Evolutionary conservation across 2,113 vertebrate species (phyloP).

Genomic region (Gnathonemus longibarbis): DNA sequence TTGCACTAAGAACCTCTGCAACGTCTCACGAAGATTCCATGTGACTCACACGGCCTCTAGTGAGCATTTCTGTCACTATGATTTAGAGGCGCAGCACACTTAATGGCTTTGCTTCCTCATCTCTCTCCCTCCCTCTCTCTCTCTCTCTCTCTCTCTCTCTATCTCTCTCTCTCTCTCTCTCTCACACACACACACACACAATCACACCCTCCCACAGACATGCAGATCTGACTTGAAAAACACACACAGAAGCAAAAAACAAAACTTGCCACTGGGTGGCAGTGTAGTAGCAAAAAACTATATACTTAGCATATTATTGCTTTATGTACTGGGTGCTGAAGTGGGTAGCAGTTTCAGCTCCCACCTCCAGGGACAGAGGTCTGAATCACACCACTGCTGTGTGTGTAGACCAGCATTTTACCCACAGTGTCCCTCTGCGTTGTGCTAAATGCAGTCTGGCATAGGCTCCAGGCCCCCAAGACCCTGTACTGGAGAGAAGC

Average conservation of each 20-base stretch:
- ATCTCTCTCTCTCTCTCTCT: no score
- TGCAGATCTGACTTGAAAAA: background rate
- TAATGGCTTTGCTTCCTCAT: background rate
- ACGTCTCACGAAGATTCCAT: background rate
- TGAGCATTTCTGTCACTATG: background rate
- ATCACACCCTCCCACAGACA: background rate
- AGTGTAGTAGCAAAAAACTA: background rate
- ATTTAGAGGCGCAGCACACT: background rate
- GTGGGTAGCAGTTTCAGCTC: background rate
- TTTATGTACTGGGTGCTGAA: background rate
- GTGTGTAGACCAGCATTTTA: background rate
- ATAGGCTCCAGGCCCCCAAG: background rate
- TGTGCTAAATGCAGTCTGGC: background rate
- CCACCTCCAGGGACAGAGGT: background rate
- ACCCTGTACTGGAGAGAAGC: background rate
- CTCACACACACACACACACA: background rate
- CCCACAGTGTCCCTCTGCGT: background rate
- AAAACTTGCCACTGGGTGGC: background rate
- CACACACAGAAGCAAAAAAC: background rate
- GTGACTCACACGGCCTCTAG: background rate
- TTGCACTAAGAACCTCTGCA: background rate
- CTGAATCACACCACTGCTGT: background rate
- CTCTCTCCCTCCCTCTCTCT: no score
- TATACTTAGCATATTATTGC: background rate
- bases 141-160: no score